Evolutionary conservation across 1,140 invertebrate species (phyloP).

Genomic region (Centruroides sculpturatus): DNA sequence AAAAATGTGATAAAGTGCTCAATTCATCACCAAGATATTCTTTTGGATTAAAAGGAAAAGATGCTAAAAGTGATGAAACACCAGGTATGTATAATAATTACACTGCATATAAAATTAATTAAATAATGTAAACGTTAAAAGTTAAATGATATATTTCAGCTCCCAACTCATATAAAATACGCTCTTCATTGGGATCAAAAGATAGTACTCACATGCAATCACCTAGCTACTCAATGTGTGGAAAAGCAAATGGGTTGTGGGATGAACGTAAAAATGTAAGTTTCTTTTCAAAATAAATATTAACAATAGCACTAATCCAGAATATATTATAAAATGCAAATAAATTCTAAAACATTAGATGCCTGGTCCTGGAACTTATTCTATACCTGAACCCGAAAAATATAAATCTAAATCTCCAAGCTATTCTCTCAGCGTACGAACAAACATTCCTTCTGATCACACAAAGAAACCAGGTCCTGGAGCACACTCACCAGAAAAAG

Average conservation of each 20-base stretch:
- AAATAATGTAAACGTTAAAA: no score
- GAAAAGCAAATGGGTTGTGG: conserved; percentile 47
- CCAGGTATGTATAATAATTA: conserved; percentile 38
- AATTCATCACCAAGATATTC: conserved; percentile 46
- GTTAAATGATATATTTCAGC: conserved; percentile 33
- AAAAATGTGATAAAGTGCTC: conserved; percentile 15
- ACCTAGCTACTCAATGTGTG: conserved; percentile 62
- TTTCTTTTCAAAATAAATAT: no score
- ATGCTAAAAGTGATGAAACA: conserved; percentile 30
- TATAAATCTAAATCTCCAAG: conserved; percentile 52
- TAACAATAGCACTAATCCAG: no score
- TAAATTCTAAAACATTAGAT: conserved; percentile 21
- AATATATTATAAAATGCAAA: no score
- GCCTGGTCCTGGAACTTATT: conserved; percentile 34
- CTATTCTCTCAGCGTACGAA: conserved; percentile 68
- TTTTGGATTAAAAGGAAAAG: conserved; percentile 45
- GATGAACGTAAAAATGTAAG: conserved; percentile 22
- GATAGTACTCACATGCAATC: conserved; percentile 49
- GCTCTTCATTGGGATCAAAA: conserved; percentile 54
- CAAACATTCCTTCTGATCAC: conserved; percentile 53
- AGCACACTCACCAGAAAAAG: conserved; percentile 82
- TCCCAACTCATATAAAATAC: conserved; percentile 75
- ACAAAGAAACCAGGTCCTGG: conserved; percentile 73
- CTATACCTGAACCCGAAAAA: conserved; percentile 38
- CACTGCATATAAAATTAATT: conserved; percentile 25